Evolutionary conservation across 2,797 vertebrate genomes (phyloP).

Genomic region (Pseudopleuronectes americanus): DNA sequence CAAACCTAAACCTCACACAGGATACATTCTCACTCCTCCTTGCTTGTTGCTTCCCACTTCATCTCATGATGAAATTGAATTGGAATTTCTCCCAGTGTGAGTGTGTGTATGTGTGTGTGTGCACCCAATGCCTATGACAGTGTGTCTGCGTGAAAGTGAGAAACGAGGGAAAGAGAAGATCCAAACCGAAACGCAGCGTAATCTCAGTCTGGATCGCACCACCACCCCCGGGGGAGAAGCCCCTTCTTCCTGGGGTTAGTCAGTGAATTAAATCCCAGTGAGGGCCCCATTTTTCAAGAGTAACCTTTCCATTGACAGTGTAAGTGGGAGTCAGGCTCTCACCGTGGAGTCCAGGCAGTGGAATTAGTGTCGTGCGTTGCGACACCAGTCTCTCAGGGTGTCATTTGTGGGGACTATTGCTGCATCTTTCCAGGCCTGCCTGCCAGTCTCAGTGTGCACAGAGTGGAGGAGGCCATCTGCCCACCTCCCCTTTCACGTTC

Average conservation of each 20-base stretch:
- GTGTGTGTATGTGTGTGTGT: constrained; percentile 17
- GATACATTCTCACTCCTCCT: constrained; percentile 26
- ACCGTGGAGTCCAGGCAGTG: constrained; percentile 59
- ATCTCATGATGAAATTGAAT: constrained; percentile 59
- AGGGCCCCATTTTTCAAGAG: constrained; percentile 81
- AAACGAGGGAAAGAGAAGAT: constrained; percentile 57
- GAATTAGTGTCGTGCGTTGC: constrained; percentile 71
- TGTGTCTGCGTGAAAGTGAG: constrained; percentile 27
- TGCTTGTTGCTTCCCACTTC: constrained; percentile 49
- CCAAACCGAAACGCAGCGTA: constrained; percentile 70
- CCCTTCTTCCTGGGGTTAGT: constrained; percentile 73
- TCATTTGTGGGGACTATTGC: constrained; percentile 74
- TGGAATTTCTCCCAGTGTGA: constrained; percentile 50
- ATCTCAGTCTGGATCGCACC: constrained; percentile 78
- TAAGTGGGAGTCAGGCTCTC: constrained; percentile 76
- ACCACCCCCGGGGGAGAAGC: constrained; percentile 56
- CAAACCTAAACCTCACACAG: constrained; percentile 29
- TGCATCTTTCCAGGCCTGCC: constrained; percentile 57
- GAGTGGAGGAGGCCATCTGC: constrained; percentile 77
- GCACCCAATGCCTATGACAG: constrained; percentile 13
- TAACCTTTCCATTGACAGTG: constrained; percentile 83
- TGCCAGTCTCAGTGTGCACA: constrained; percentile 66
- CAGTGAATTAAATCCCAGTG: constrained; percentile 81
- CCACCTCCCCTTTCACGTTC: constrained; percentile 57
- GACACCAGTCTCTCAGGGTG: constrained; percentile 75